These are phyloP conservation scores for Colinus virginianus DNA, from an alignment of 2,113 vertebrate genomes.

Conservation along the genomic window DNA sequence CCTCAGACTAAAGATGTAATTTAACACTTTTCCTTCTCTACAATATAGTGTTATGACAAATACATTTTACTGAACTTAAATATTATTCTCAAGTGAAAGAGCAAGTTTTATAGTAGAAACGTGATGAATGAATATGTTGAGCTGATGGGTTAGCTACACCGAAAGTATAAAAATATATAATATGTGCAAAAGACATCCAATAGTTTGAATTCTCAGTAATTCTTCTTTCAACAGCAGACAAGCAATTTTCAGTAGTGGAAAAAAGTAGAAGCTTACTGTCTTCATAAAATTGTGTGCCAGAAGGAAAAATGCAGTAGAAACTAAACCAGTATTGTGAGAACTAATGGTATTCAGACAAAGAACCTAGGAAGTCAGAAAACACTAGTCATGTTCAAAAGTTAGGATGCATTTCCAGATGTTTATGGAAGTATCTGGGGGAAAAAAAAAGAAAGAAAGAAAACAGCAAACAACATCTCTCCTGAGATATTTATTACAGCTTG, in stretches of 20 bases:
- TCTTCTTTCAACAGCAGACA: background rate
- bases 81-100: background rate
- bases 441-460: no score
- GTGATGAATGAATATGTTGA: background rate
- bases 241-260: background rate
- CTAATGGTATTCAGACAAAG: background rate
- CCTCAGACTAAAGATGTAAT: background rate
- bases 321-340: background rate
- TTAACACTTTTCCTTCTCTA: background rate
- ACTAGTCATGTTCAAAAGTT: background rate
- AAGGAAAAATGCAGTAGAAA: background rate
- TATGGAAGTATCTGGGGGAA: background rate
- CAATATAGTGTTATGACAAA: background rate
- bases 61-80: background rate
- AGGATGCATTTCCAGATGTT: background rate
- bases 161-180: conserved; percentile 24
- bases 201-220: background rate
- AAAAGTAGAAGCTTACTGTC: background rate
- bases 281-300: background rate
- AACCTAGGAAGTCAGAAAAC: background rate
- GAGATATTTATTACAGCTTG: background rate
- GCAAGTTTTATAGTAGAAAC: background rate
- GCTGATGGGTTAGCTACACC: conserved; percentile 14
- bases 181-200: background rate
- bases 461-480: background rate